Evolutionary conservation across 2,113 vertebrate species (phyloP).

Genomic region (Aspiorhynchus laticeps): DNA sequence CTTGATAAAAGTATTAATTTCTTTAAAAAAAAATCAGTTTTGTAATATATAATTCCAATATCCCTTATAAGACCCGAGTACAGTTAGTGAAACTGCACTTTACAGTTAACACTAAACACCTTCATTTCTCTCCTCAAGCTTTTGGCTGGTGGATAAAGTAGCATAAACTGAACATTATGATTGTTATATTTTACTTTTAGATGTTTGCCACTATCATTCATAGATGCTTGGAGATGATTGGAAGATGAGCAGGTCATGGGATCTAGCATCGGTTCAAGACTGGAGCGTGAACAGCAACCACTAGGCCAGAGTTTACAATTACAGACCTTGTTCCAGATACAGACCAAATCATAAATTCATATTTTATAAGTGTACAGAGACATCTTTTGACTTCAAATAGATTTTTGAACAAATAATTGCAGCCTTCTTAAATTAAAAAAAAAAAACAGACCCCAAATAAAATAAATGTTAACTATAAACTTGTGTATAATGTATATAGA

Average conservation of each 20-base stretch:
- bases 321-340: background rate
- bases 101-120: slow-evolving; percentile 8
- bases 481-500: too few species aligned
- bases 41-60: slow-evolving; percentile 51
- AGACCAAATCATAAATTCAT: background rate
- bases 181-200: background rate
- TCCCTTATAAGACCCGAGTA: slow-evolving; percentile 71
- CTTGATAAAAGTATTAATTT: background rate
- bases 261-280: background rate
- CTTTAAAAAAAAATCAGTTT: too few species aligned
- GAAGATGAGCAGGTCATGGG: background rate
- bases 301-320: background rate
- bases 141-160: background rate
- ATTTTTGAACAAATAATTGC: too few species aligned
- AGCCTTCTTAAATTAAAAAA: too few species aligned
- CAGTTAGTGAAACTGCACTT: slow-evolving; percentile 87
- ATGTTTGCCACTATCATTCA: background rate
- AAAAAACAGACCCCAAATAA: too few species aligned
- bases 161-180: background rate
- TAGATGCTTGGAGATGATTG: background rate
- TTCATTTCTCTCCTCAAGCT: background rate
- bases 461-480: too few species aligned
- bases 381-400: background rate
- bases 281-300: background rate
- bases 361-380: background rate